phyloP scores from a whole-genome alignment of 1,140 invertebrate genomes.

The Melipona quadrifasciata region DNA sequence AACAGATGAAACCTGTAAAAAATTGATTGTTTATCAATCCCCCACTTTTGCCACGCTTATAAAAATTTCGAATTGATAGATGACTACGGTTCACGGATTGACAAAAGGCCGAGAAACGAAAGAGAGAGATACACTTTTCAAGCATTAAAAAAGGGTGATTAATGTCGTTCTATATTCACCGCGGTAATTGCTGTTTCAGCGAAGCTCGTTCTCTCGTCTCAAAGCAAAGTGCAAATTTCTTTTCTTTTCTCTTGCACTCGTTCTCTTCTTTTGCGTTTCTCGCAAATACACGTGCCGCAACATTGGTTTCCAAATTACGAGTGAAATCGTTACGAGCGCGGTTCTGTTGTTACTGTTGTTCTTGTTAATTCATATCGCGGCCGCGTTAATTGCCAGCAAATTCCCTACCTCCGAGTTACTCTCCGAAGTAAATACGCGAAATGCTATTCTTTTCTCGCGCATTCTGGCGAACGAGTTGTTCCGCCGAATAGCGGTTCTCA shows the following conservation, averaged over 20 bases:
- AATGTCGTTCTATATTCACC: not conserved
- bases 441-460: not conserved
- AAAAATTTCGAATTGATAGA: no score
- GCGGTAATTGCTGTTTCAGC: not conserved
- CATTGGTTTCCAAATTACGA: not conserved
- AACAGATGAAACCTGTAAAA: no score
- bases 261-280: not conserved
- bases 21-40: no score
- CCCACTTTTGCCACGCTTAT: no score
- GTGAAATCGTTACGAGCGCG: not conserved
- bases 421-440: not conserved
- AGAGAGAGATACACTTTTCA: not conserved
- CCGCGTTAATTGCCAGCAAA: slow-evolving; percentile 12
- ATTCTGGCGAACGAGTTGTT: not conserved
- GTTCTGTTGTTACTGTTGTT: not conserved
- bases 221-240: not conserved
- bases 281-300: not conserved
- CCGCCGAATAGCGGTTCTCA: not conserved
- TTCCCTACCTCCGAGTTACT: not conserved
- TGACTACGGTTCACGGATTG: no score
- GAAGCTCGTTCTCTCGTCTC: no score
- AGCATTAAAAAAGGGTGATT: not conserved
- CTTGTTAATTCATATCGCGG: slow-evolving; percentile 1
- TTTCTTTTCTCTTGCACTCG: no score
- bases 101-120: no score